phyloP scores from a whole-genome alignment of 1,140 invertebrate species.

The Chelonus insularis region DNA sequence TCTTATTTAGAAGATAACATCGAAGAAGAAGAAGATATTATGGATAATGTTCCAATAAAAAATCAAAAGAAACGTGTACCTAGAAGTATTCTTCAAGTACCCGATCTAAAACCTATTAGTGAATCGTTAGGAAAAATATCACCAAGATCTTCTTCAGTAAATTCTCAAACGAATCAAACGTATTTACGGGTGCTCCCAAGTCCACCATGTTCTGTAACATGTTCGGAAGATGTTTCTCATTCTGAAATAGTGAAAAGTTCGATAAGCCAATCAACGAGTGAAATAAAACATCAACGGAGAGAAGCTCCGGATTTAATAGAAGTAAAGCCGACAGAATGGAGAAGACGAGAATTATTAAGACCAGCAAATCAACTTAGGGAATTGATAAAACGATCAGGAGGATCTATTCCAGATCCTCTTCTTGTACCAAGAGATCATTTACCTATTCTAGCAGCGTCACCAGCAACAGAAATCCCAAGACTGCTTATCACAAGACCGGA shows the following conservation, averaged over 20 bases:
- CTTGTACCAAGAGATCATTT: constrained; percentile 76
- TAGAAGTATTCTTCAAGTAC: neutral
- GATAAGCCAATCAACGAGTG: neutral
- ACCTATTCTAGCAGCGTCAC: constrained; percentile 70
- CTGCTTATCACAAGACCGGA: constrained; percentile 71
- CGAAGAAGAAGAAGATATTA: neutral
- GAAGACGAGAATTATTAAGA: constrained; percentile 29
- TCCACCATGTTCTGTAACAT: constrained; percentile 55
- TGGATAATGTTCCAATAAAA: constrained; percentile 12
- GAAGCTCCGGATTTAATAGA: constrained; percentile 20
- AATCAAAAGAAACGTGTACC: neutral
- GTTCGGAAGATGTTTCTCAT: constrained; percentile 49
- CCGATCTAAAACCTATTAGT: constrained; percentile 5
- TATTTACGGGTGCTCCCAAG: constrained; percentile 50
- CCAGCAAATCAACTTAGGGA: constrained; percentile 73
- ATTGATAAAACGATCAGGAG: constrained; percentile 69
- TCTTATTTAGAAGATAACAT: constrained; percentile 4
- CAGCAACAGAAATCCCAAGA: constrained; percentile 75
- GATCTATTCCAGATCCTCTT: constrained; percentile 78
- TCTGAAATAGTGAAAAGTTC: neutral
- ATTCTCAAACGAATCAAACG: constrained; percentile 38
- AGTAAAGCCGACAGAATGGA: constrained; percentile 11
- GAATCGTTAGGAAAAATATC: neutral
- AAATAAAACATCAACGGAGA: neutral
- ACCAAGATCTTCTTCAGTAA: constrained; percentile 20